These are phyloP conservation scores for Stenopsyche tienmushanensis DNA, from an alignment of 1,140 invertebrate species.

Conservation along the genomic window DNA sequence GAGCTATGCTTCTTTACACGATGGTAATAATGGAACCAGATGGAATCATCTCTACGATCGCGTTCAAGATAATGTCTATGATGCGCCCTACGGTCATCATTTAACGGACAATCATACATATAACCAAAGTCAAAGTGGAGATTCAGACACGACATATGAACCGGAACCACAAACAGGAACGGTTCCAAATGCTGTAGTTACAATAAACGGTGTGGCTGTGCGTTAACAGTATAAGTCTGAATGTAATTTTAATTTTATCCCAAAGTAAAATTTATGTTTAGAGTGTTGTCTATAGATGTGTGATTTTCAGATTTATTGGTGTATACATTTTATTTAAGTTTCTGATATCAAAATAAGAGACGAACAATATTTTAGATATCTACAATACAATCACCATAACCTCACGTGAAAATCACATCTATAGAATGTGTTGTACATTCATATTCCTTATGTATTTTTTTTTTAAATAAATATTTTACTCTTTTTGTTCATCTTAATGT, in stretches of 20 bases:
- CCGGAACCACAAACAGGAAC: conserved; percentile 51
- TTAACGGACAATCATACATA: conserved; percentile 53
- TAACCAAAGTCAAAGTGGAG: conserved; percentile 46
- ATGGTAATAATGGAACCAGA: conserved; percentile 57
- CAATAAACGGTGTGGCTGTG: conserved; percentile 54
- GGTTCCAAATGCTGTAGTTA: conserved; percentile 50
- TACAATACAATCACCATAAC: too few relatives aligned
- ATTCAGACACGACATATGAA: conserved; percentile 57
- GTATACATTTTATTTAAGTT: too few relatives aligned
- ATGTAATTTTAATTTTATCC: conserved; percentile 26
- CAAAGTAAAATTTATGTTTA: conserved; percentile 10
- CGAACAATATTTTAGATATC: too few relatives aligned
- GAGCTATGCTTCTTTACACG: conserved; percentile 79
- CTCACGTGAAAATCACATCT: too few relatives aligned
- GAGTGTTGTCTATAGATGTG: too few relatives aligned
- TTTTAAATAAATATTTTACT: not conserved
- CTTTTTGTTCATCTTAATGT: not conserved
- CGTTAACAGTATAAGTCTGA: conserved; percentile 47
- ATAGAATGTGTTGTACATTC: not conserved
- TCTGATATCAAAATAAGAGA: too few relatives aligned
- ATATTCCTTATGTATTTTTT: not conserved
- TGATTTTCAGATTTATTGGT: too few relatives aligned
- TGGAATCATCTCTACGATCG: conserved; percentile 70
- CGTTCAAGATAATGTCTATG: conserved; percentile 73
- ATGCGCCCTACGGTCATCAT: conserved; percentile 62